These are phyloP conservation scores for Malurus alboscapulatus DNA, from an alignment of 2,113 vertebrate species.

Conservation along the genomic window DNA sequence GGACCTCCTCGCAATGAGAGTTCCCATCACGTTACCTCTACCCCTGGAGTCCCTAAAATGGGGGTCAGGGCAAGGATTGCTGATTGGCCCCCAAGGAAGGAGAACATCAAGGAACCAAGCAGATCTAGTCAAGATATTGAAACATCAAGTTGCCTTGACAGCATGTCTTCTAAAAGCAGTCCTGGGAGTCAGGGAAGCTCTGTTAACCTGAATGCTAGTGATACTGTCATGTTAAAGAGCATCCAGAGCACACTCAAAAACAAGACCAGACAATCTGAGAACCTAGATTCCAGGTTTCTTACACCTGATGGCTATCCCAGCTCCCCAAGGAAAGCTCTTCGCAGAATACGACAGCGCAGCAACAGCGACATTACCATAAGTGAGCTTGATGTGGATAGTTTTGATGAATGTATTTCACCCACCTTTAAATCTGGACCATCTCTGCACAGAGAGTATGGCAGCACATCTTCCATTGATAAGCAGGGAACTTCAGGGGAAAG, in stretches of 20 bases:
- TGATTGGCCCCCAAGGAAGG: constrained; percentile 94
- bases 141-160: constrained; percentile 86
- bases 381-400: constrained; percentile 91
- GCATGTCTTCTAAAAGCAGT: constrained; percentile 82
- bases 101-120: constrained; percentile 78
- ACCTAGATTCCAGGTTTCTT: constrained; percentile 85
- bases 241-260: constrained; percentile 90
- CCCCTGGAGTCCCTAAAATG: constrained; percentile 94
- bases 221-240: constrained; percentile 91
- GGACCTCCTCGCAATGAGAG: constrained; percentile 86
- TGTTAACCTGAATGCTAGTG: constrained; percentile 85
- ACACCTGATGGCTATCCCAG: constrained; percentile 87
- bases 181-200: constrained; percentile 85
- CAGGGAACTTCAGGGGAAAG: constrained; percentile 90
- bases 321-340: constrained; percentile 85
- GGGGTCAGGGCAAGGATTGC: constrained; percentile 93
- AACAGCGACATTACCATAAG: constrained; percentile 95
- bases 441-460: constrained; percentile 93
- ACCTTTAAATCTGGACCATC: constrained; percentile 86
- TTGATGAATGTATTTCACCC: constrained; percentile 87
- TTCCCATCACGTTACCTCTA: constrained; percentile 82
- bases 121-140: constrained; percentile 81
- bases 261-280: constrained; percentile 84
- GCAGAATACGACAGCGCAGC: constrained; percentile 90
- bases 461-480: constrained; percentile 97